Percentiles rank a stretch among this genome's conserved stretches.
Conservation (phyloP, 2,888 invertebrate species). For the Miltochrista miniata region DNA sequence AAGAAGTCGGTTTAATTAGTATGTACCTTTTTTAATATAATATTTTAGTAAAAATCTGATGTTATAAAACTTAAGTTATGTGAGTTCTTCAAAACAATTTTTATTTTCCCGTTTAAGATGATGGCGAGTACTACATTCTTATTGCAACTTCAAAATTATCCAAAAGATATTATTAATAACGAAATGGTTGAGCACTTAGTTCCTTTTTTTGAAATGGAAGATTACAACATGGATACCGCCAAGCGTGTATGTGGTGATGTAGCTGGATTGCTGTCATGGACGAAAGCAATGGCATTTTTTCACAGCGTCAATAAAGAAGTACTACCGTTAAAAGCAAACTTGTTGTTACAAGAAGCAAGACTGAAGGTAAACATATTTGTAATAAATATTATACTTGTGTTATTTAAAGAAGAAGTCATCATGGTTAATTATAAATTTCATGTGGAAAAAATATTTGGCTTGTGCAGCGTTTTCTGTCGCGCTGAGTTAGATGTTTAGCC, state of each 20-base stretch:
- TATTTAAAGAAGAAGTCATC: no score
- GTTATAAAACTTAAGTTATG: no score
- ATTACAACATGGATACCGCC: slow-evolving; percentile 98
- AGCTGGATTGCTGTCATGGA: slow-evolving; percentile 97
- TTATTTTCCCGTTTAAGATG: slow-evolving; percentile 82
- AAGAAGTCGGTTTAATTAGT: no score
- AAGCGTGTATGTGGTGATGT: slow-evolving; percentile 98
- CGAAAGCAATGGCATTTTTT: slow-evolving; percentile 97
- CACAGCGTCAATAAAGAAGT: slow-evolving; percentile 98
- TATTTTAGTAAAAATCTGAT: no score
- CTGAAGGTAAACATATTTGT: slow-evolving; percentile 81
- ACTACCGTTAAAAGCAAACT: slow-evolving; percentile 95
- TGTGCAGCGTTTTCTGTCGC: no score
- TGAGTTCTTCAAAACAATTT: no score
- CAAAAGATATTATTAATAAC: slow-evolving; percentile 97
- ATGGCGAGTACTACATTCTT: slow-evolving; percentile 98
- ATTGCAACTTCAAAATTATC: slow-evolving; percentile 95
- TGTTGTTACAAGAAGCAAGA: slow-evolving; percentile 95
- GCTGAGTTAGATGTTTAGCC: no score
- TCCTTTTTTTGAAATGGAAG: slow-evolving; percentile 97
- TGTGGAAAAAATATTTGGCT: no score
- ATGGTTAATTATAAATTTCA: no score
- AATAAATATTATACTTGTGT: no score
- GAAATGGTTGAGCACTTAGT: slow-evolving; percentile 97
- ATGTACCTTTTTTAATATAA: no score